Evolutionary conservation across 2,797 vertebrate species (phyloP).

Genomic region (Pangasius djambal): DNA sequence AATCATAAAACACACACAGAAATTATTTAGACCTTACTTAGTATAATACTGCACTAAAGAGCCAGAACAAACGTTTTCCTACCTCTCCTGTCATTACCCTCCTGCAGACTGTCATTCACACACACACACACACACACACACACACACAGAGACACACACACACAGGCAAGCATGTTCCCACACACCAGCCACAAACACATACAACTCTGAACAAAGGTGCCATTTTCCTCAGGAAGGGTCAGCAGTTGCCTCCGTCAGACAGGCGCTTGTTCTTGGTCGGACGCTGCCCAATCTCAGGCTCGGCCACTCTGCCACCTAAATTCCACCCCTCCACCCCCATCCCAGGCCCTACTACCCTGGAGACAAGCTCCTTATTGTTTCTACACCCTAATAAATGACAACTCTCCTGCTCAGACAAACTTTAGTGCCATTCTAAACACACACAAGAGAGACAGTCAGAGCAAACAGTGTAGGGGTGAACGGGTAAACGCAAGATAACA

Average conservation of each 20-base stretch:
- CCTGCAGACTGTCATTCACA: neutral
- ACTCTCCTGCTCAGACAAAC: conserved; percentile 74
- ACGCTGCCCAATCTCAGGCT: conserved; percentile 77
- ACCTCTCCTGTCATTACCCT: neutral
- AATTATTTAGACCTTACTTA: neutral
- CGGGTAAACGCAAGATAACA: no score
- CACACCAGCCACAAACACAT: conserved; percentile 66
- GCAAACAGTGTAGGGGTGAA: neutral
- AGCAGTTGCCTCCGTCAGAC: conserved; percentile 81
- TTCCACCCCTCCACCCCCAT: conserved; percentile 48
- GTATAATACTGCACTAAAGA: neutral
- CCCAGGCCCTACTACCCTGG: conserved; percentile 60
- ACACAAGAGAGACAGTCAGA: conserved; percentile 32
- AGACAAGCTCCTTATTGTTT: conserved; percentile 83
- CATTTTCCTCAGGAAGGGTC: conserved; percentile 82
- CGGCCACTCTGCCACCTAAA: conserved; percentile 38
- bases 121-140: neutral
- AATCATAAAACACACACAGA: conserved; percentile 10
- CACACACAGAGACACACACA: neutral
- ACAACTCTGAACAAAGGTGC: conserved; percentile 81
- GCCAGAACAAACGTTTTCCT: conserved; percentile 10
- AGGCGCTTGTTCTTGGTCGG: conserved; percentile 80
- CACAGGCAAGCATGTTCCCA: conserved; percentile 58
- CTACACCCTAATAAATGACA: conserved; percentile 78
- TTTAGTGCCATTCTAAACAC: conserved; percentile 69